Percentiles rank a stretch among this genome's conserved stretches.
phyloP scores from a whole-genome alignment of 2,797 vertebrate genomes.

The Arrhamphus sclerolepis region DNA sequence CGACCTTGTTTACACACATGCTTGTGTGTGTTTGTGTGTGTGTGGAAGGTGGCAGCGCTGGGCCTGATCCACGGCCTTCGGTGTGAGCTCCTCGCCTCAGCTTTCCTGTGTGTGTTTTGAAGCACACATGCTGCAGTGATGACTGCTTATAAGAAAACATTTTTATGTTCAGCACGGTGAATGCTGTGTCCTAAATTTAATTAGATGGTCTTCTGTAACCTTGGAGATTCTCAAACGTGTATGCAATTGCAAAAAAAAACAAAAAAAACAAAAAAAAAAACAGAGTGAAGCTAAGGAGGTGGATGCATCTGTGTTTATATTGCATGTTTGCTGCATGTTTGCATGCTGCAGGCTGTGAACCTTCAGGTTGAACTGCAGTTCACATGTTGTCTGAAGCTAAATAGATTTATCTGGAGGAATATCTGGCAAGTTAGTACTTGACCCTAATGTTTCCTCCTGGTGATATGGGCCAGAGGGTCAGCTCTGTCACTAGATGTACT shows the following conservation, averaged over 20 bases:
- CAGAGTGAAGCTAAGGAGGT: constrained; percentile 5
- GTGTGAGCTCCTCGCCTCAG: constrained; percentile 1
- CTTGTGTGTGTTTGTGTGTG: constrained; percentile 21
- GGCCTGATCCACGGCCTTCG: constrained; percentile 47
- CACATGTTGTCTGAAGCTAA: constrained; percentile 32
- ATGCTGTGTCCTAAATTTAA: constrained; percentile 31
- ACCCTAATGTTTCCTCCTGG: constrained; percentile 10
- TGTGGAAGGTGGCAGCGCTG: constrained; percentile 2
- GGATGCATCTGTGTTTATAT: constrained; percentile 3
- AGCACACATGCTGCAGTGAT: neutral
- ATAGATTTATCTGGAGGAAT: constrained; percentile 28
- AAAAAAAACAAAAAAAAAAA: too few species aligned
- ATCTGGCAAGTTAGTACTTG: constrained; percentile 23
- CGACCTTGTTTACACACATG: constrained; percentile 24
- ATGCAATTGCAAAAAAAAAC: neutral
- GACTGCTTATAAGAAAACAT: too few species aligned
- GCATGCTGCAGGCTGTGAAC: constrained; percentile 5
- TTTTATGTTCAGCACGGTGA: constrained; percentile 5
- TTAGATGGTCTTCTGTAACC: constrained; percentile 23
- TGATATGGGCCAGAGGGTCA: neutral
- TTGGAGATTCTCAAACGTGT: constrained; percentile 9
- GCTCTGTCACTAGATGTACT: too few species aligned
- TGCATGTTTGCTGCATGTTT: constrained; percentile 1
- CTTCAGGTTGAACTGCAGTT: constrained; percentile 36
- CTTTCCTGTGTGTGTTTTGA: constrained; percentile 8